Conservation (phyloP, 2,113 vertebrate genomes). For the Panurus biarmicus region DNA sequence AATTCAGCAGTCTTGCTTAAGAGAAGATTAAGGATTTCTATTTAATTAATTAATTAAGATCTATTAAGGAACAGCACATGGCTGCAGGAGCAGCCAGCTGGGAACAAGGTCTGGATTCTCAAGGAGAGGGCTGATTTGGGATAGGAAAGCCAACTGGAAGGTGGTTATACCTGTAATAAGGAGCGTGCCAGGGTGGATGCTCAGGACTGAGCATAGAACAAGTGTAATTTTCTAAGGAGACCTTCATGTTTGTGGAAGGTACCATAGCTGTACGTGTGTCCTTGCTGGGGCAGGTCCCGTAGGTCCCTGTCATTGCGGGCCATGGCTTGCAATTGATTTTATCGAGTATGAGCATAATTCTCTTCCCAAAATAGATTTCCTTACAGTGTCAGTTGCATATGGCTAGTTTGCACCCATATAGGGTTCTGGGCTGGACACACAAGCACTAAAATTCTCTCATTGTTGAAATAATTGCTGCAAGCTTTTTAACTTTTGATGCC, state of each 20-base stretch:
- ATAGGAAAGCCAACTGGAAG: neutral
- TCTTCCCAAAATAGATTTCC: neutral
- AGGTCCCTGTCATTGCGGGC: neutral
- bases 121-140: neutral
- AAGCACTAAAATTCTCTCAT: neutral
- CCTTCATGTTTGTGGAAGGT: neutral
- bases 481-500: neutral
- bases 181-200: neutral
- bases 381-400: neutral
- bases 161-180: neutral
- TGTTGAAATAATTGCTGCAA: neutral
- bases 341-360: neutral
- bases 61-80: neutral
- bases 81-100: neutral
- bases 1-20: neutral
- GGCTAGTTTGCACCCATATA: neutral
- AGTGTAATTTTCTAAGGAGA: neutral
- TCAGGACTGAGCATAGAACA: neutral
- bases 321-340: neutral
- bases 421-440: neutral
- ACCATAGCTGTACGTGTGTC: rapidly evolving
- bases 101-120: neutral
- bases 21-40: neutral
- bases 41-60: neutral
- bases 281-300: neutral